These are phyloP conservation scores for Perca fluviatilis DNA, from an alignment of 2,113 vertebrate genomes.

Conservation along the genomic window DNA sequence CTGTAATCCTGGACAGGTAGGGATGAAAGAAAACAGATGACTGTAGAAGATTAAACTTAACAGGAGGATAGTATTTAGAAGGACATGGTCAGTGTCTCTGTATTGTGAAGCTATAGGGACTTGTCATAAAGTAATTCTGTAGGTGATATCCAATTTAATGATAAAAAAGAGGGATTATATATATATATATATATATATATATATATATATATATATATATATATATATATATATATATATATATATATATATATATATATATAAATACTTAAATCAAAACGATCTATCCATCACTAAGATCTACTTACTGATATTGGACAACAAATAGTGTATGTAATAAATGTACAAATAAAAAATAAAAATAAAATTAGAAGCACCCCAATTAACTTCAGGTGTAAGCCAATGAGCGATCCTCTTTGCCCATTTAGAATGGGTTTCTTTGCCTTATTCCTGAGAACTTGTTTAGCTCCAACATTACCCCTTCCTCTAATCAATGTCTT, in stretches of 20 bases:
- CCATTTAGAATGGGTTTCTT: not conserved
- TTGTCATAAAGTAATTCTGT: not conserved
- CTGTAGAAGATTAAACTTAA: not conserved
- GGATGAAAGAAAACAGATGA: not conserved
- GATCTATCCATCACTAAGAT: too few relatives aligned
- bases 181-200: too few relatives aligned
- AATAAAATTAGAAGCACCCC: too few relatives aligned
- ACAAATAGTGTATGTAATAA: too few relatives aligned
- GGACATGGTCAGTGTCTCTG: slow-evolving; percentile 1
- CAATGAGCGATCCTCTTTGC: not conserved
- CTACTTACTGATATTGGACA: too few relatives aligned
- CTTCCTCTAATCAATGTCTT: not conserved
- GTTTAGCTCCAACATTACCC: not conserved
- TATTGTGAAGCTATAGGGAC: not conserved
- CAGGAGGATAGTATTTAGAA: not conserved
- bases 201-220: too few relatives aligned
- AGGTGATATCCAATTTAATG: not conserved
- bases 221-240: too few relatives aligned
- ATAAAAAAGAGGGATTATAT: not conserved
- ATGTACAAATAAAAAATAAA: too few relatives aligned
- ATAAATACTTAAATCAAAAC: not conserved
- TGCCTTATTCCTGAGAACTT: not conserved
- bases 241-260: too few relatives aligned
- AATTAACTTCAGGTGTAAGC: not conserved
- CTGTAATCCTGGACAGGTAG: slow-evolving; percentile 15